Evolutionary conservation across 2,797 vertebrate genomes (phyloP).

Genomic region (Lepus oiostolus): DNA sequence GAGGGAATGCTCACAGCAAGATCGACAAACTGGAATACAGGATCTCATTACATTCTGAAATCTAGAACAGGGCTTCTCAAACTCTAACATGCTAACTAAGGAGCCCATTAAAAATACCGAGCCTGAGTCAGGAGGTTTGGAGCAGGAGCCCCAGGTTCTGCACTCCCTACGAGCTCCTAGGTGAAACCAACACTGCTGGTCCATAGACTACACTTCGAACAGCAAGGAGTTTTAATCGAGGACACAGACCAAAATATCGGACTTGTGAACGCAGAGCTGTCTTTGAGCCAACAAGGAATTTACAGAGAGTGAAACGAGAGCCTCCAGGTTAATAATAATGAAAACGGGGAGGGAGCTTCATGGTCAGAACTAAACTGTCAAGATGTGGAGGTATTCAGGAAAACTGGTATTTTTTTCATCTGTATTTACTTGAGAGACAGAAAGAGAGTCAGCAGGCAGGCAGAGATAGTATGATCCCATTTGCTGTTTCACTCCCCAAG

Average conservation of each 20-base stretch:
- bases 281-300: background rate
- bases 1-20: background rate
- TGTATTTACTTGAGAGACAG: too few species aligned
- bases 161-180: background rate
- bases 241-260: background rate
- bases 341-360: too few species aligned
- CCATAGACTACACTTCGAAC: background rate
- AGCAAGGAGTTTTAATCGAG: background rate
- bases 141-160: background rate
- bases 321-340: background rate
- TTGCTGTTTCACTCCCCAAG: too few species aligned
- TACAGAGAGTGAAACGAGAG: background rate
- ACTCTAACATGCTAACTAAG: background rate
- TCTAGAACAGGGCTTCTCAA: background rate
- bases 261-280: background rate
- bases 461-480: too few species aligned
- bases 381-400: background rate
- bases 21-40: background rate
- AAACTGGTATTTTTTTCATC: too few species aligned
- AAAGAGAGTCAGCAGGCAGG: too few species aligned
- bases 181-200: background rate
- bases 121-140: background rate
- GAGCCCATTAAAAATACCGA: background rate
- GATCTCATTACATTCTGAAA: background rate
- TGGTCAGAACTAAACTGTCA: background rate